Evolutionary conservation across 2,797 vertebrate genomes (phyloP).

Genomic region (Cryptoprocta ferox): DNA sequence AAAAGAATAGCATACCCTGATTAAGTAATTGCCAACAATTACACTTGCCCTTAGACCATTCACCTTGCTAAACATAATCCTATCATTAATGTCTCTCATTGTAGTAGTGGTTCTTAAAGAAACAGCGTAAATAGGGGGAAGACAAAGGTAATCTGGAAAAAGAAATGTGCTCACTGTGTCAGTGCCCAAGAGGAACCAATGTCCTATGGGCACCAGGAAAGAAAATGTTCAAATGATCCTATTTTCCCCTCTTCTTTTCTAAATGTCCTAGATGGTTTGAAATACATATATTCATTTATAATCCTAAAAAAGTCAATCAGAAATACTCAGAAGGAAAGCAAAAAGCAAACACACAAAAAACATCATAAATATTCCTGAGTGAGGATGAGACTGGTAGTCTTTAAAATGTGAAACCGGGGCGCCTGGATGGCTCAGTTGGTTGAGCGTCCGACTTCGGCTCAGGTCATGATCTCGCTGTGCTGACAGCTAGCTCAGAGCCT

Average conservation of each 20-base stretch:
- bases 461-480: no score
- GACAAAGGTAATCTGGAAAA: background rate
- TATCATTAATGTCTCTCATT: background rate
- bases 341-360: background rate
- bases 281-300: background rate
- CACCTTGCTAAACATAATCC: background rate
- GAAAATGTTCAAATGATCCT: background rate
- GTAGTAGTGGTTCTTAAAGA: background rate
- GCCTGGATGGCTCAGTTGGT: no score
- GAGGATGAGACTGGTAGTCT: background rate
- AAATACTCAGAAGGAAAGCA: constrained; percentile 19
- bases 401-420: background rate
- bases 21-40: background rate
- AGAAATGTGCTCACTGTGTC: background rate
- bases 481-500: no score
- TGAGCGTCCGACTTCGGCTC: no score
- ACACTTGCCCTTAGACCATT: background rate
- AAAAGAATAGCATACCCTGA: background rate
- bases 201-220: background rate
- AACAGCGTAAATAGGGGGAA: background rate
- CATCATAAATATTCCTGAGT: background rate
- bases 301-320: background rate
- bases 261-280: constrained; percentile 8
- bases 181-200: background rate
- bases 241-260: background rate